Evolutionary conservation across 2,113 vertebrate genomes (phyloP).

Genomic region (Melozone crissalis): DNA sequence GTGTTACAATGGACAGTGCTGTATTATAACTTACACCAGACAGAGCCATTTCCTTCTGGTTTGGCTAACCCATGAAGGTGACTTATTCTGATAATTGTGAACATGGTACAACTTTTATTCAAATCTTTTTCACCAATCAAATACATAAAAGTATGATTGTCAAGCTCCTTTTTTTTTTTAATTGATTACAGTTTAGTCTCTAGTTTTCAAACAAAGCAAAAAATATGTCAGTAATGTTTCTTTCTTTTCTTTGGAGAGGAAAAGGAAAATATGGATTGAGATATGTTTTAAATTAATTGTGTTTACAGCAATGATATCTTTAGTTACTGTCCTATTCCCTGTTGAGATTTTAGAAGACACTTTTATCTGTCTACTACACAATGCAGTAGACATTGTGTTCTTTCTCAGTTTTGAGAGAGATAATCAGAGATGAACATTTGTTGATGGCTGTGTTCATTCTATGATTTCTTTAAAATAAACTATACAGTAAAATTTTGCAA

Average conservation of each 20-base stretch:
- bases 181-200: slow-evolving; percentile 14
- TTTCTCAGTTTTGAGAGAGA: neutral
- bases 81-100: neutral
- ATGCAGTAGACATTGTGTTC: neutral
- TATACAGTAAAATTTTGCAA: neutral
- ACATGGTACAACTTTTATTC: neutral
- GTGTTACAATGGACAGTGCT: neutral
- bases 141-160: neutral
- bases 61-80: neutral
- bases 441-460: neutral
- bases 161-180: slow-evolving; percentile 23
- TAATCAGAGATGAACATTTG: neutral
- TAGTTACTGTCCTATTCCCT: neutral
- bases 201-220: slow-evolving; percentile 24
- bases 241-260: neutral
- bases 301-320: neutral
- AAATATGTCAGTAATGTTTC: neutral
- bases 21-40: neutral
- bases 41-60: neutral
- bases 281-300: neutral
- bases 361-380: too few species aligned
- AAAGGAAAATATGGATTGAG: neutral
- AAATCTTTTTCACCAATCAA: slow-evolving; percentile 6
- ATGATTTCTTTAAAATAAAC: neutral
- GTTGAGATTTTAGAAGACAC: neutral